These are phyloP conservation scores for Sinohyriopsis cumingii DNA, from an alignment of 2,888 invertebrate species.

Conservation along the genomic window DNA sequence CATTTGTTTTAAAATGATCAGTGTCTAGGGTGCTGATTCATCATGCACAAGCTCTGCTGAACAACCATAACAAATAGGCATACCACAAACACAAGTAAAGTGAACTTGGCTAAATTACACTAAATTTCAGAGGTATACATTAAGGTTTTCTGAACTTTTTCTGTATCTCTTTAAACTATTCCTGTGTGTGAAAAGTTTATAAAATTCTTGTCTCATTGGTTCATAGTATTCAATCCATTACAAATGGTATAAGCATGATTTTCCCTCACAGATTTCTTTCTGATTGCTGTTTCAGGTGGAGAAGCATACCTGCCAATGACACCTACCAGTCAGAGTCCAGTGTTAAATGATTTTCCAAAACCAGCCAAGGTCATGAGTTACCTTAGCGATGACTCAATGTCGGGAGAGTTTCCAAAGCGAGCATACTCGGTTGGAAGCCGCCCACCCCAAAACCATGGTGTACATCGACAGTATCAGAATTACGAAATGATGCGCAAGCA, in stretches of 20 bases:
- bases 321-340: conserved; percentile 45
- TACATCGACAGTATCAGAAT: conserved; percentile 44
- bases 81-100: no score
- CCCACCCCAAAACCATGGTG: conserved; percentile 71
- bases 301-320: conserved; percentile 61
- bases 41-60: no score
- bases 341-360: conserved; percentile 74
- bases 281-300: conserved; percentile 74
- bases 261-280: no score
- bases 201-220: background rate
- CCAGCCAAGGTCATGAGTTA: conserved; percentile 86
- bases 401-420: conserved; percentile 75
- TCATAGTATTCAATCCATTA: background rate
- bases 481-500: conserved; percentile 40
- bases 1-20: no score
- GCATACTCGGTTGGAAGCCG: conserved; percentile 90
- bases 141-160: no score
- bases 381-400: conserved; percentile 74
- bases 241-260: background rate
- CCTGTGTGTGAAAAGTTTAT: no score
- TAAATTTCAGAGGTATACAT: no score
- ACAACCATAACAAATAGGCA: no score
- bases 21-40: no score
- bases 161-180: no score
- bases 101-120: no score